These are phyloP conservation scores for Pteria penguin DNA, from an alignment of 2,888 invertebrate genomes.

Conservation along the genomic window DNA sequence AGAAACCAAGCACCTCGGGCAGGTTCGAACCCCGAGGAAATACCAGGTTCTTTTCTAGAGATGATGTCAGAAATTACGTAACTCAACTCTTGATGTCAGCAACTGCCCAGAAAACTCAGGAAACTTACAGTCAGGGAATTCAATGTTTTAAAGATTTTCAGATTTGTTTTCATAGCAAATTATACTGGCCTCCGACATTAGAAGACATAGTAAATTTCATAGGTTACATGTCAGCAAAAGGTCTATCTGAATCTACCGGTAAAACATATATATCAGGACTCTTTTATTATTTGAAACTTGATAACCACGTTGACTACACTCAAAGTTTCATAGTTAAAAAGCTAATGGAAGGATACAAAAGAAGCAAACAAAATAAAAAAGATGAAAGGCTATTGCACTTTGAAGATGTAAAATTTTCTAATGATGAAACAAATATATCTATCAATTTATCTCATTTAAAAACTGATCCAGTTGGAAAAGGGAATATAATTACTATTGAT, in stretches of 20 bases:
- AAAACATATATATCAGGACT: not conserved
- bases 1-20: too few species aligned
- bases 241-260: not conserved
- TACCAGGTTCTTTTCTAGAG: too few species aligned
- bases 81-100: too few species aligned
- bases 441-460: not conserved
- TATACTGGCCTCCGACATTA: not conserved
- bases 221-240: conserved; percentile 3
- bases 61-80: too few species aligned
- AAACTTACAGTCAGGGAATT: too few species aligned
- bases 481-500: too few species aligned
- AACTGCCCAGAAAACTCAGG: too few species aligned
- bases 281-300: not conserved
- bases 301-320: too few species aligned
- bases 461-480: not conserved
- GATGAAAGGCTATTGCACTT: not conserved
- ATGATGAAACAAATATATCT: not conserved
- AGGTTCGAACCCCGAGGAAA: too few species aligned
- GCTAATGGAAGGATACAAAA: not conserved
- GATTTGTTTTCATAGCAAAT: not conserved
- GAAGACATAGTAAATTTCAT: too few species aligned
- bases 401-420: not conserved
- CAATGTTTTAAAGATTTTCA: not conserved
- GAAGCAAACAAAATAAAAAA: too few species aligned
- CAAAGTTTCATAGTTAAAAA: conserved; percentile 6